phyloP scores from a whole-genome alignment of 2,113 vertebrate species.

The Cercocebus atys region DNA sequence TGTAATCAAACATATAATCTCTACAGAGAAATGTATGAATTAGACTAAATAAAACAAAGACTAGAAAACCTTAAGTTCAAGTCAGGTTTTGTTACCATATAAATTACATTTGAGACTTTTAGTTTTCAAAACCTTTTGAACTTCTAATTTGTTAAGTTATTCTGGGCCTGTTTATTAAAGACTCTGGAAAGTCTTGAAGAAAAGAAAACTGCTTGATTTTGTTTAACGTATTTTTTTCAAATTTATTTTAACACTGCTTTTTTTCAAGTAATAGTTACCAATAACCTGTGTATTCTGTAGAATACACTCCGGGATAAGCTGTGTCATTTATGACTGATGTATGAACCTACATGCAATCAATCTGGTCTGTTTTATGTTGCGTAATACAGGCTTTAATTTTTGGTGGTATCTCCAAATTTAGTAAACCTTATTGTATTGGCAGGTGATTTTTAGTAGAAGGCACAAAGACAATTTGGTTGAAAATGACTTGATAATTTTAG shows the following conservation, averaged over 20 bases:
- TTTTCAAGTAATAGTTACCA: not conserved
- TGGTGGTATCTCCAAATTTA: not conserved
- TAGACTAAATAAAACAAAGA: not conserved
- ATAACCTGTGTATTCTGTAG: not conserved
- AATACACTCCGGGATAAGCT: conserved; percentile 1
- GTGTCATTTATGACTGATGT: not conserved
- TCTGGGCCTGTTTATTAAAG: not conserved
- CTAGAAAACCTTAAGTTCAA: not conserved
- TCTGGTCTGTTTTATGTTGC: not conserved
- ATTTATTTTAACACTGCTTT: not conserved
- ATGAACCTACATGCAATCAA: not conserved
- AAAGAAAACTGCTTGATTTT: conserved; percentile 46
- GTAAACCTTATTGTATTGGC: not conserved
- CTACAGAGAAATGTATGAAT: not conserved
- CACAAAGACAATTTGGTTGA: conserved; percentile 21
- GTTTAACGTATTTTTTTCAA: conserved; percentile 31
- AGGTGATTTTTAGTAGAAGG: conserved; percentile 45
- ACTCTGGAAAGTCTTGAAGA: not conserved
- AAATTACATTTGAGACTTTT: conserved; percentile 16
- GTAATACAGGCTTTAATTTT: not conserved
- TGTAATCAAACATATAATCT: conserved; percentile 7
- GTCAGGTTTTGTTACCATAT: not conserved
- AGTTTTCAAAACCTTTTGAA: conserved; percentile 25
- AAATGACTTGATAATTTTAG: conserved; percentile 52
- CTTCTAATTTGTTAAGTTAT: conserved; percentile 10